Percentiles rank a stretch among this genome's conserved stretches.
These are phyloP conservation scores for Lycaena phlaeas DNA, from an alignment of 2,888 invertebrate genomes.

Conservation along the genomic window DNA sequence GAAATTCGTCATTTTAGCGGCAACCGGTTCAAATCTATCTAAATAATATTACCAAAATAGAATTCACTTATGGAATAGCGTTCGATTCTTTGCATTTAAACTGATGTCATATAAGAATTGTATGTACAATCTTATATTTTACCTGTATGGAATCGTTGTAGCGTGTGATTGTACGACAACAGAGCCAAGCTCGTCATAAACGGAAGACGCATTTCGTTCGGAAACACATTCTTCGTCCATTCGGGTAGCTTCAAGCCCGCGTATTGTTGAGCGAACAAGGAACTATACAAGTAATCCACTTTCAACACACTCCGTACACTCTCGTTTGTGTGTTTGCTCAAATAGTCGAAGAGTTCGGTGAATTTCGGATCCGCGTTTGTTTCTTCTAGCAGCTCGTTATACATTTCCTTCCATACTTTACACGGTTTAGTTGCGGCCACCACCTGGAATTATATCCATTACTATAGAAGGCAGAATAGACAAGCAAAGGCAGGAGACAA, in stretches of 20 bases:
- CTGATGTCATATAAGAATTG: no score
- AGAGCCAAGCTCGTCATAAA: slow-evolving; percentile 80
- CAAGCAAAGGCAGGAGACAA: no score
- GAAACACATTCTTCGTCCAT: slow-evolving; percentile 81
- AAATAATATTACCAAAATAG: no score
- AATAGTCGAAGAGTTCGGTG: slow-evolving; percentile 74
- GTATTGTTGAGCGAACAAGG: slow-evolving; percentile 76
- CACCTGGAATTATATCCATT: slow-evolving; percentile 34
- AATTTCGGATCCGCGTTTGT: slow-evolving; percentile 66
- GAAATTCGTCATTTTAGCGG: no score
- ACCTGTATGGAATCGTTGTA: slow-evolving; percentile 83
- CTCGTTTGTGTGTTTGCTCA: slow-evolving; percentile 68
- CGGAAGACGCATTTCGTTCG: slow-evolving; percentile 76
- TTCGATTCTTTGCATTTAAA: no score
- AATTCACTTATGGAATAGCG: no score
- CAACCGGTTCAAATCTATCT: no score
- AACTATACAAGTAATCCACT: slow-evolving; percentile 81
- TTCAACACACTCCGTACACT: slow-evolving; percentile 71
- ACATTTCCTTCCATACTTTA: slow-evolving; percentile 48
- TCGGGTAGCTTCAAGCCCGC: slow-evolving; percentile 79
- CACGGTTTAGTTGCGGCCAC: slow-evolving; percentile 55
- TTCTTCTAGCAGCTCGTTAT: slow-evolving; percentile 61
- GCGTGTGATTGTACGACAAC: slow-evolving; percentile 78
- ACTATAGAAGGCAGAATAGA: no score
- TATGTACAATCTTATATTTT: no score